Evolutionary conservation across 2,888 invertebrate genomes (phyloP).

Genomic region (Coleophora deauratella): DNA sequence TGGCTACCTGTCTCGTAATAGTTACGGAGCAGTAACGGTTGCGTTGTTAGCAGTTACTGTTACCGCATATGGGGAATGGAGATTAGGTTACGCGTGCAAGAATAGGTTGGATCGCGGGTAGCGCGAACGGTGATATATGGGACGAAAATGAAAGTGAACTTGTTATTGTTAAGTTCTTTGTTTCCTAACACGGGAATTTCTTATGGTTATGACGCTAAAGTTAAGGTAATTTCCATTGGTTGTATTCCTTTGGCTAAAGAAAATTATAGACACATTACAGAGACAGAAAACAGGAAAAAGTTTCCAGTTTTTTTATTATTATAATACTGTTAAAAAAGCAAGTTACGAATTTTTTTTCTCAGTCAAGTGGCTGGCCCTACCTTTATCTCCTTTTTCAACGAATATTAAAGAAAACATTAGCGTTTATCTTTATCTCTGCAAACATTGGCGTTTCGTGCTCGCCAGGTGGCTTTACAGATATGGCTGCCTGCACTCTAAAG

Average conservation of each 20-base stretch:
- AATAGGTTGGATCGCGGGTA: constrained; percentile 5
- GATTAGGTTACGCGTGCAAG: constrained; percentile 10
- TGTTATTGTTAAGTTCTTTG: not conserved
- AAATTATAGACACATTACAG: too few species aligned
- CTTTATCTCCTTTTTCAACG: constrained; percentile 2
- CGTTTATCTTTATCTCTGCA: constrained; percentile 17
- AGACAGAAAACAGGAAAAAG: too few species aligned
- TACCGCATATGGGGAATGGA: constrained; percentile 15
- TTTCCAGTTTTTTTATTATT: too few species aligned
- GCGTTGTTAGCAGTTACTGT: constrained; percentile 3
- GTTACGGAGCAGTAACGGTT: constrained; percentile 12
- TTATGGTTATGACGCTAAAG: too few species aligned
- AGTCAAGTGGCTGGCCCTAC: not conserved
- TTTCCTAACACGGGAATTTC: too few species aligned
- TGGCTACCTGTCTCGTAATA: constrained; percentile 2
- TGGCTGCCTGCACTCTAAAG: too few species aligned
- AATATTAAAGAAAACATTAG: constrained; percentile 6
- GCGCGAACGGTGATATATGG: constrained; percentile 8
- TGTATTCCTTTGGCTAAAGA: too few species aligned
- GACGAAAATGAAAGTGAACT: constrained; percentile 8
- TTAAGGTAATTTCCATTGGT: too few species aligned
- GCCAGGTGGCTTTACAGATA: constrained; percentile 11
- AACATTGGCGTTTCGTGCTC: constrained; percentile 35
- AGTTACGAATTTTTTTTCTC: too few species aligned
- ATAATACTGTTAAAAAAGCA: too few species aligned